Evolutionary conservation across 23 tunicate species (phyloP), one percentile per base, ranked within the genome.

Genomic region (Clavelina lepadiformis): DNA sequence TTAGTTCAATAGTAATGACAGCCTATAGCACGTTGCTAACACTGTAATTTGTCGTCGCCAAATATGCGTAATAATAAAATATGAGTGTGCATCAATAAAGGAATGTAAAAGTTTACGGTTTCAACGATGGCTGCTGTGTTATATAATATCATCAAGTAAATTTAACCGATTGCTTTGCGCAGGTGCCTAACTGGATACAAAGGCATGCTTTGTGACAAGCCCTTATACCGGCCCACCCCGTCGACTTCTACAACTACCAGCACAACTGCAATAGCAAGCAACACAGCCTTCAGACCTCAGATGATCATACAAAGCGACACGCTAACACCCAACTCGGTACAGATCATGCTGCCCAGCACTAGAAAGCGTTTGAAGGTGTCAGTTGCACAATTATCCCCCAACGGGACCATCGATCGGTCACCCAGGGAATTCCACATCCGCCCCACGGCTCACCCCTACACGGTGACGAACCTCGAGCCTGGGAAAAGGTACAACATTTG

Each of bases 401-500:
- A 3, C 3, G 80, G 59, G 3, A 68, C 64, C n/a, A 63, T 34
- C 28, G 35, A 33, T 5, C 59, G 5, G 20, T 49, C 22, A 18
- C 64, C 73, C 1, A 68, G 27, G 5, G 58, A 47, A 34, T 70
- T 29, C 34, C 49, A 50, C 38, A 76, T 84, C 26, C 4, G 37
- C 15, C 95, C 85, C 0, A 46, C 8, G 3, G 34, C 35, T 0
- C 75, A 65, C 34, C 38, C 46, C 27, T 86, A 68, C 74, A 72
- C 70, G 3, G 95, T 86, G 1, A 29, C 0, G 22, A 50, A 46
- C 8, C 44, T 86, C 28, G 70, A 71, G 31, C 11, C 80, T 5
- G 95, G 95, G 1, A 77, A 28, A 56, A 41, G 32, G 5, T 86
- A 86, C 74, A 86, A 72, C 53, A 78, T 86, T 1, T 86, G 95